Base-by-base conservation (phyloP, 2,888 invertebrate genomes). In the Cerastoderma edule region DNA sequence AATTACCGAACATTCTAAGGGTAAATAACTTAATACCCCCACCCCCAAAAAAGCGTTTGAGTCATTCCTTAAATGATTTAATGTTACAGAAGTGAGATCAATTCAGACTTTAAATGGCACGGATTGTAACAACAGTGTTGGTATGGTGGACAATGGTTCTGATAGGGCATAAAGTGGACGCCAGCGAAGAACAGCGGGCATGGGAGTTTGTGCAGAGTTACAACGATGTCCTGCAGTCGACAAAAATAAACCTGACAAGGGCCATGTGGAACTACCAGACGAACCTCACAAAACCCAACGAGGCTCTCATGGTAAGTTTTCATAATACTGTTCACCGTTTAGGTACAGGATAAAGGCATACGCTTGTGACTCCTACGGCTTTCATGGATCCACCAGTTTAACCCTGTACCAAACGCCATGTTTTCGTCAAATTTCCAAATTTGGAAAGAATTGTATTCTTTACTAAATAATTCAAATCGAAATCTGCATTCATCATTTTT, bases 211-310 rank as follows among this genome's bases (percentile, higher is more conserved):
- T 60, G 6, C 39, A 6, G 33, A 39, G 39, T 5, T 39, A 60
- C 35, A 60, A 39, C 27, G 39, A 39, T 24, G 39, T 24, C 13
- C 33, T 60, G 27, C 60, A 60, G 39, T 22, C 35, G 27, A 39
- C 39, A 22, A 22, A 6, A 16, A 60, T 39, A 24, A 1, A 53
- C 30, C 2, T 27, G 0, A 16, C 19, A n/a, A 28, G 2, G 13
- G 24, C 53, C 28, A 16, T n/a, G n/a, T 66, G 66, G 66, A 33
- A 66, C 27, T 66, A 66, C 33, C 33, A 28, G 33, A 66, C 66
- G 3, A 66, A 66, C 22, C 50, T 66, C 1, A 66, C 66, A 24
- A 22, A 50, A 16, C 33, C 50, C 33, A 66, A 66, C n/a, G n/a
- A 50, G 16, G 5, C n/a, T 3, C 27, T 30, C 30, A 48, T 66